Percentiles rank a stretch among this genome's conserved stretches.
phyloP scores from a whole-genome alignment of 2,797 vertebrate species.

The Enteromius fasciolatus region DNA sequence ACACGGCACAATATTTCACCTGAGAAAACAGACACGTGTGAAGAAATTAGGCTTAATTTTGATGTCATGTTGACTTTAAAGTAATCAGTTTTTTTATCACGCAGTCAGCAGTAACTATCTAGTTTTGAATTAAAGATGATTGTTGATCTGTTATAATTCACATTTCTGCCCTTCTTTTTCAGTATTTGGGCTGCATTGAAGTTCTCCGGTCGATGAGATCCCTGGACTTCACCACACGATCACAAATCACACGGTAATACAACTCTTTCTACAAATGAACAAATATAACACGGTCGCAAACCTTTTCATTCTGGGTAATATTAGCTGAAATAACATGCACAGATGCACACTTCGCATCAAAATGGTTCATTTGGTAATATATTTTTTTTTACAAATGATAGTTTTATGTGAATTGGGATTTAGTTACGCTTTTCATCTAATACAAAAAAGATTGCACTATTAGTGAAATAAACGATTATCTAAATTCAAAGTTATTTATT shows the following conservation, averaged over 20 bases:
- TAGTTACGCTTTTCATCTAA: background rate
- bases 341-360: background rate
- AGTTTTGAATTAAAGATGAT: background rate
- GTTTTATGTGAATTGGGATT: background rate
- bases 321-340: background rate
- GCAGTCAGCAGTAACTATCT: background rate
- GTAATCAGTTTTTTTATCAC: background rate
- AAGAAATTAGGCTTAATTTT: background rate
- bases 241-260: slow-evolving; percentile 93
- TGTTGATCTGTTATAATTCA: background rate
- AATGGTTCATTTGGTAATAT: too few relatives aligned
- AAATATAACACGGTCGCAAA: slow-evolving; percentile 11
- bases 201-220: slow-evolving; percentile 97
- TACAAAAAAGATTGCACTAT: background rate
- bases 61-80: background rate
- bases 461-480: background rate
- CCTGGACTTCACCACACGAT: slow-evolving; percentile 95
- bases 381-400: background rate
- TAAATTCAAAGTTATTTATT: background rate
- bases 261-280: background rate
- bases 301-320: background rate
- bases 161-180: slow-evolving; percentile 69
- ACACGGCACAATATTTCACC: background rate
- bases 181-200: slow-evolving; percentile 98
- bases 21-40: background rate